Conservation (phyloP, 2,797 vertebrate genomes). For the Chloroceryle inda region DNA sequence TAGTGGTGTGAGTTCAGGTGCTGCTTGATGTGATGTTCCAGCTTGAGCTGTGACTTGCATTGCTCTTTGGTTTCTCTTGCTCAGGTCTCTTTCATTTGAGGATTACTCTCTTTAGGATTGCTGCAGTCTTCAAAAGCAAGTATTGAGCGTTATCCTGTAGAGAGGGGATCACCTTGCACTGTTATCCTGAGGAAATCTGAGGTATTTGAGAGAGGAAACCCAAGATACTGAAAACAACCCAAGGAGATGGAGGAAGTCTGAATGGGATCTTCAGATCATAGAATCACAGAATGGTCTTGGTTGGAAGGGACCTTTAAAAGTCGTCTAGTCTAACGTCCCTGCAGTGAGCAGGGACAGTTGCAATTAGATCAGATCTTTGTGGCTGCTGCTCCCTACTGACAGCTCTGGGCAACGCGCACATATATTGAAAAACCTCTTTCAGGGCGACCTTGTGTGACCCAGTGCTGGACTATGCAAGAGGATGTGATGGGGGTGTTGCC, state of each 20-base stretch:
- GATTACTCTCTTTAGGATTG: not conserved
- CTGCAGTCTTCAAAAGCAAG: not conserved
- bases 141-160: accelerated
- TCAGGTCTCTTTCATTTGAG: not conserved
- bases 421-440: not conserved
- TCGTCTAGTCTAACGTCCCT: not conserved
- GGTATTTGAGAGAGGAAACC: not conserved
- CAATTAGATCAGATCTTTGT: not conserved
- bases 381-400: slow-evolving; percentile 73
- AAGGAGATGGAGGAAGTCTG: not conserved
- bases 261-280: not conserved
- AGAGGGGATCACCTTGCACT: not conserved
- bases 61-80: not conserved
- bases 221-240: not conserved
- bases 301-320: not conserved
- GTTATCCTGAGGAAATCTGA: not conserved
- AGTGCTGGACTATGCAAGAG: not conserved
- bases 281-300: not conserved
- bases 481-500: not conserved
- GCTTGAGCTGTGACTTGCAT: not conserved
- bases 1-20: not conserved
- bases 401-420: not conserved
- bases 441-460: not conserved
- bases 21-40: not conserved
- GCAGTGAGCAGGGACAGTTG: not conserved